phyloP scores from a whole-genome alignment of 1,140 invertebrate species.

The Brachionus plicatilis region DNA sequence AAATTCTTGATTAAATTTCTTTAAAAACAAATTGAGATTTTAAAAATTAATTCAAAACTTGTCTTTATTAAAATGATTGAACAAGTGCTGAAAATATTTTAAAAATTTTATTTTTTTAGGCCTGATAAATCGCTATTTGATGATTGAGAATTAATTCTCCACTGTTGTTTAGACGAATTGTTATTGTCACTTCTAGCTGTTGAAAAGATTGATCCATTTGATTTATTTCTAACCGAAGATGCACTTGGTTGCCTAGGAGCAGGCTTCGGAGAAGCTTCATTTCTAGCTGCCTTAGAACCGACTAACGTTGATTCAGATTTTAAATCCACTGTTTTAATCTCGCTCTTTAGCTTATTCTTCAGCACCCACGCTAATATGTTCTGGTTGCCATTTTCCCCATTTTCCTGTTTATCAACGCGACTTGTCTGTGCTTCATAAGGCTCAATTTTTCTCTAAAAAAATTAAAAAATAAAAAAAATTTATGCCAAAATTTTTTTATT shows the following conservation, averaged over 20 bases:
- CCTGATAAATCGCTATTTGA: neutral
- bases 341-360: neutral
- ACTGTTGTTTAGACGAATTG: neutral
- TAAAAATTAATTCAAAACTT: too few relatives aligned
- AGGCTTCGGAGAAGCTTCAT: neutral
- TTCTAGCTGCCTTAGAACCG: neutral
- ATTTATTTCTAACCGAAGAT: neutral
- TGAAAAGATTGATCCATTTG: neutral
- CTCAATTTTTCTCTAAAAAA: conserved; percentile 13
- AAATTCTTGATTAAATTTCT: too few relatives aligned
- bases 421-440: neutral
- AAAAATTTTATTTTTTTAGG: neutral
- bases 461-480: neutral
- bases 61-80: too few relatives aligned
- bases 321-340: neutral
- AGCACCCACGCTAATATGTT: neutral
- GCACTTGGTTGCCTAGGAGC: neutral
- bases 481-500: neutral
- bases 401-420: neutral
- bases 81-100: too few relatives aligned
- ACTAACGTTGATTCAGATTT: neutral
- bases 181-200: neutral
- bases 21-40: too few relatives aligned
- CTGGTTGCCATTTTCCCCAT: neutral
- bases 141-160: neutral